Percentiles rank a stretch among this genome's conserved stretches.
Conservation (phyloP, 1,140 invertebrate species). For the Papilio helenus region DNA sequence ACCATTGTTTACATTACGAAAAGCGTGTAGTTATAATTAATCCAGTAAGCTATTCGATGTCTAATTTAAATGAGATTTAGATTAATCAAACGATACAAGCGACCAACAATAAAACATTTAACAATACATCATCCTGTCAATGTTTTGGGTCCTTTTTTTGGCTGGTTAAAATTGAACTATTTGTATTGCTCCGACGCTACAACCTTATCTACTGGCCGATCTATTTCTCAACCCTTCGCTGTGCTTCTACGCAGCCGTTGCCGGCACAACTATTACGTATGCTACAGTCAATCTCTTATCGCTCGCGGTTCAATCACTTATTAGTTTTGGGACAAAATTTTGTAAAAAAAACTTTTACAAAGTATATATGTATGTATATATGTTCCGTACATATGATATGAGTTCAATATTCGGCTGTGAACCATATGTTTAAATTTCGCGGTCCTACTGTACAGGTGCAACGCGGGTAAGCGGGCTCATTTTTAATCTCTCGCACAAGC, state of each 20-base stretch:
- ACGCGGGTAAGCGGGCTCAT: too few relatives aligned
- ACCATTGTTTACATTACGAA: slow-evolving; percentile 59
- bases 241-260: slow-evolving; percentile 61
- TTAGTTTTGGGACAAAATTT: slow-evolving; percentile 5
- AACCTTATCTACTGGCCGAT: slow-evolving; percentile 69
- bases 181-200: slow-evolving; percentile 66
- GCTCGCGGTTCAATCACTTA: slow-evolving; percentile 34
- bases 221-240: slow-evolving; percentile 66
- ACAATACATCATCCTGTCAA: slow-evolving; percentile 68
- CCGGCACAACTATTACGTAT: slow-evolving; percentile 58
- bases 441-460: too few relatives aligned
- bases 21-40: slow-evolving; percentile 65
- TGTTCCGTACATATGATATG: too few relatives aligned
- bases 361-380: slow-evolving; percentile 6
- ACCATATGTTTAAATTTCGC: too few relatives aligned
- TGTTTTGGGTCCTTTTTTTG: slow-evolving; percentile 63
- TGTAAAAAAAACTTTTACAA: background rate
- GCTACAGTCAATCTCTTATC: slow-evolving; percentile 52
- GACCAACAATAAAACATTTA: slow-evolving; percentile 68
- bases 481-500: too few relatives aligned
- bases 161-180: slow-evolving; percentile 68
- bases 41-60: slow-evolving; percentile 65
- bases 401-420: too few relatives aligned
- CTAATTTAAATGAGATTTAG: slow-evolving; percentile 72
- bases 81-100: slow-evolving; percentile 75